Base-by-base conservation (phyloP, 2,888 invertebrate species). In the Philonicus albiceps region DNA sequence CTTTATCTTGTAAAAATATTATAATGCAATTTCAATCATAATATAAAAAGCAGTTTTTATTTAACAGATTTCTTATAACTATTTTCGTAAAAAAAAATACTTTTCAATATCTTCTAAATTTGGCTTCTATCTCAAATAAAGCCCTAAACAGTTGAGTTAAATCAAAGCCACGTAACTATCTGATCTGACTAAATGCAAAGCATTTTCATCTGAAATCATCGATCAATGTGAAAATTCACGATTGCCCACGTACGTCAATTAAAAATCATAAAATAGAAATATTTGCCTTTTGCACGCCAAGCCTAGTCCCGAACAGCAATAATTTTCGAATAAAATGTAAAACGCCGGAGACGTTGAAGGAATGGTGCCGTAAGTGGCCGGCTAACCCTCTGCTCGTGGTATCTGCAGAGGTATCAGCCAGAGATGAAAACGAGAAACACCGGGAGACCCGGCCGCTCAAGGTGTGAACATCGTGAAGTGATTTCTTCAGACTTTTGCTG, bases 201-300 rank as follows among this genome's bases (percentile, higher is more conserved):
- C 22, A 64, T 8, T 64, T 64, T 27, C 64, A 64, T 27, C 64
- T 64, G 11, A 27, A 64, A 22, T 64, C 64, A 27, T 64, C 22
- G 64, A 64, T 64, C 64, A 64, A 11, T 27, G 64, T 64, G 64
- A 19, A 64, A 64, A 22, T 64, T 72, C 43, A n/a, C 84, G 73
- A 84, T 84, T 84, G 43, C 84, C 84, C 72, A 84, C 84, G 72
- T 84, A 72, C 73, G 84, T 84, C 84, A 84, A 84, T 84, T 84
- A 84, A 84, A 84, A 84, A 37, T 84, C 84, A 84, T 84, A 84
- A 84, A 84, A 53, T 84, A n/a, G 73, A 73, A 84, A 84, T 84
- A 84, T 84, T 84, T 84, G 84, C 43, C 43, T 84, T 84, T 27
- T 43, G 84, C 84, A 84, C 73, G 84, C 84, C 84, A 84, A 84